Evolutionary conservation across 2,888 invertebrate species (phyloP), one percentile per base, ranked within the genome.

Genomic region (Rhorus exstirpatorius): DNA sequence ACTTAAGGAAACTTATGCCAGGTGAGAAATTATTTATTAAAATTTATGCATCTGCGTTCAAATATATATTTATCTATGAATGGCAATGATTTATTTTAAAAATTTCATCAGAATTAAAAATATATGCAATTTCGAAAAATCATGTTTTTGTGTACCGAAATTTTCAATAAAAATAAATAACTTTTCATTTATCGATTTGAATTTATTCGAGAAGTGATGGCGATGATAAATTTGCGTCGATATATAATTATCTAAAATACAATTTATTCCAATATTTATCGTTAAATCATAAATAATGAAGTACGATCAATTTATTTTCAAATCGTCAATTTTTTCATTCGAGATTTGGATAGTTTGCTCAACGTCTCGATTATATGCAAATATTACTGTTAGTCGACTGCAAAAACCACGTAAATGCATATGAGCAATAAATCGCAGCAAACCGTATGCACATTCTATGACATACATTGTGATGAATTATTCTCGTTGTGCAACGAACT

Each of bases 1-100:
- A 93, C 31, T 86, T 95, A 53, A 93, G 93, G 46, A 95, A 94
- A 86, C 90, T 95, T n/a, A 93, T 93, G 83, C 93, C 94, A 85
- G 95, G 96, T 96, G 89, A 94, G 95, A 65, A 35, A 35, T 3
- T n/a, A n/a, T 14, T 49, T 31, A 41, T 55, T 26, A 1, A 51
- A 31, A 38, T 38, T 38, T 8, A 38, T 8, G 38, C 1, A 8
- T 7, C 1, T 1, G 6, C 38, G 10, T 38, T 8, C 1, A 31
- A 31, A 31, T 31, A 3, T 31, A 6, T 31, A 31, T 31, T 31
- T 31, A 38, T 38, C 4, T 10, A 6, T 31, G 31, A 6, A 3
- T 31, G 31, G 8, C 3, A 38, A 38, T 38, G 10, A 38, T 38
- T 38, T 38, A 38, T 38, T 38, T 8, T 1, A 38, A 14, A 21